Evolutionary conservation across 1,140 invertebrate genomes (phyloP).

Genomic region (Streblospio benedicti): DNA sequence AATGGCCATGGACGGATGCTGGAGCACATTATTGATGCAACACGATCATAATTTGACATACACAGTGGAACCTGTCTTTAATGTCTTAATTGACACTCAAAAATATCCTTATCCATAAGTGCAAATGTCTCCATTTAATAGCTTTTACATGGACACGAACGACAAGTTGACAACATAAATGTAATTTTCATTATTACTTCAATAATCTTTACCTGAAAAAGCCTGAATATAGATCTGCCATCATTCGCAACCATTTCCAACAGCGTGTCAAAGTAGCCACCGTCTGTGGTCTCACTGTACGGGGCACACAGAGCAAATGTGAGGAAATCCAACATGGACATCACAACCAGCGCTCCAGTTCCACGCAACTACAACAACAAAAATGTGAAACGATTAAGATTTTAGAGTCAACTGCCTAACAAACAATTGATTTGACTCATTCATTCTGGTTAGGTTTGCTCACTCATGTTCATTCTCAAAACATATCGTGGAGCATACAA

Average conservation of each 20-base stretch:
- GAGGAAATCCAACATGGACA: conserved; percentile 93
- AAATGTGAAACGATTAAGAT: background rate
- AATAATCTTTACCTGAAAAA: conserved; percentile 92
- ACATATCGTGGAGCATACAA: background rate
- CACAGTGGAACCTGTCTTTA: too few relatives aligned
- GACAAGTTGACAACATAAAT: too few relatives aligned
- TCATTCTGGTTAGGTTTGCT: background rate
- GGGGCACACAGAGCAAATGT: conserved; percentile 98
- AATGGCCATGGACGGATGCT: conserved; percentile 93
- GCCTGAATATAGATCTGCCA: conserved; percentile 80
- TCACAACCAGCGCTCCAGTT: conserved; percentile 51
- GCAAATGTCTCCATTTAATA: too few relatives aligned
- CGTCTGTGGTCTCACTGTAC: conserved; percentile 97
- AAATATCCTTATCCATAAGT: background rate
- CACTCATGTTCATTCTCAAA: background rate
- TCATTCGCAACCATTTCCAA: conserved; percentile 86
- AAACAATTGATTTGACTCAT: too few relatives aligned
- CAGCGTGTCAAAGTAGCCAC: conserved; percentile 90
- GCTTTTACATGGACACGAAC: too few relatives aligned
- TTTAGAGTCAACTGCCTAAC: too few relatives aligned
- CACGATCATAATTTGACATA: background rate
- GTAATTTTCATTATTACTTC: too few relatives aligned
- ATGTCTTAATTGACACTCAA: too few relatives aligned
- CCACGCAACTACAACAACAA: conserved; percentile 59
- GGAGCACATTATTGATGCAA: conserved; percentile 22